Evolutionary conservation across 2,888 invertebrate genomes (phyloP).

Genomic region (Conomelus anceps): DNA sequence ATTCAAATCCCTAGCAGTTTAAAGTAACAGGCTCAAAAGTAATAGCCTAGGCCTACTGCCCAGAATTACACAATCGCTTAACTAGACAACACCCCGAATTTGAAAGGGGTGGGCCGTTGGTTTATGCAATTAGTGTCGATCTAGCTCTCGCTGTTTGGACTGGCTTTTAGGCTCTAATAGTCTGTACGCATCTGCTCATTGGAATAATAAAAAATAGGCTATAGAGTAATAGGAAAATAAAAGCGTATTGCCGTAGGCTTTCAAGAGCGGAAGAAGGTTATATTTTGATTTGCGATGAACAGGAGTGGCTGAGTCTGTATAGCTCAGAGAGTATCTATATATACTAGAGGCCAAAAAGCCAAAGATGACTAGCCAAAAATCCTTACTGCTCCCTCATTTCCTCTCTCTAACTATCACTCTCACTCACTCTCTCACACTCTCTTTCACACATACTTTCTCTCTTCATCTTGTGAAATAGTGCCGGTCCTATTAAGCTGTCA

Average conservation of each 20-base stretch:
- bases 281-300: not conserved
- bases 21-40: not conserved
- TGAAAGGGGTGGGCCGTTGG: not conserved
- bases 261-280: not conserved
- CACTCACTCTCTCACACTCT: constrained; percentile 22
- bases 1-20: not conserved
- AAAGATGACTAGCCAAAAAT: not conserved
- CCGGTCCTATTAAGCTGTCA: not conserved
- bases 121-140: not conserved
- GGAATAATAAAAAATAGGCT: not conserved
- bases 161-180: not conserved
- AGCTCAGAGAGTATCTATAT: too few relatives aligned
- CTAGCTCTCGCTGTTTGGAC: not conserved
- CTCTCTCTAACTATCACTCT: constrained; percentile 29
- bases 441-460: constrained; percentile 22
- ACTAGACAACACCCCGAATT: not conserved
- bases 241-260: not conserved
- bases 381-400: constrained; percentile 35
- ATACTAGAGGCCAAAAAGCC: not conserved
- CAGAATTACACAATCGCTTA: not conserved
- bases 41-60: not conserved
- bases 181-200: not conserved
- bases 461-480: constrained; percentile 24
- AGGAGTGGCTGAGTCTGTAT: too few relatives aligned
- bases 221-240: not conserved